These are phyloP conservation scores for Crax fasciolata DNA, from an alignment of 2,797 vertebrate genomes.

Conservation along the genomic window DNA sequence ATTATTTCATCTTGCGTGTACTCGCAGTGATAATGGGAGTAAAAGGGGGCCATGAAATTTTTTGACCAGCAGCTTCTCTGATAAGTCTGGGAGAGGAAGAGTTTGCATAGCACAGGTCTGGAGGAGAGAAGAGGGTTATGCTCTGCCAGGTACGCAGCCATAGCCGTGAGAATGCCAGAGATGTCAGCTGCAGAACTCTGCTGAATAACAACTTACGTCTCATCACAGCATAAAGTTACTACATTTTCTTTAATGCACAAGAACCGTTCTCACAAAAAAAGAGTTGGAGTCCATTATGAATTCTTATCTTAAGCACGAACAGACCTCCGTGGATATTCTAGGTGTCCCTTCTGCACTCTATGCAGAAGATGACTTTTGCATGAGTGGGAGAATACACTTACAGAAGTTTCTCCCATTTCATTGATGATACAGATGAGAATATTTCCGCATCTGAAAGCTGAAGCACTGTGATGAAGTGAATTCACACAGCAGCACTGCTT, in stretches of 20 bases:
- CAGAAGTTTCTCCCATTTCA: neutral
- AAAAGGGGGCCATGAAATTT: neutral
- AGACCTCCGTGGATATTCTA: neutral
- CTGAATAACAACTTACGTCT: neutral
- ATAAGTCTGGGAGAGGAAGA: neutral
- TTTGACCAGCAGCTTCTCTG: neutral
- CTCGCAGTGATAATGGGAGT: neutral
- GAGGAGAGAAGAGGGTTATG: neutral
- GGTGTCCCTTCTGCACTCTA: neutral
- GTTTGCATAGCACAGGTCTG: rapidly evolving
- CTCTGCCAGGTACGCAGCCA: neutral
- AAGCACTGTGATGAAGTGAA: neutral
- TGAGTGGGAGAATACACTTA: neutral
- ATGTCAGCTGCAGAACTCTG: neutral
- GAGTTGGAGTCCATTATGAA: neutral
- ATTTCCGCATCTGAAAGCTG: neutral
- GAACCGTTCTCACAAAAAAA: neutral
- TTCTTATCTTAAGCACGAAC: neutral
- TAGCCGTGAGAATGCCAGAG: neutral
- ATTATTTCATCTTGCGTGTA: neutral
- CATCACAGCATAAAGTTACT: neutral
- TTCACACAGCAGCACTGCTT: neutral
- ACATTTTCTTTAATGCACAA: neutral
- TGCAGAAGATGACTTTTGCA: neutral
- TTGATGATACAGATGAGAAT: neutral